These are phyloP conservation scores for Lottia gigantea DNA, from an alignment of 2,888 invertebrate genomes.

Conservation along the genomic window DNA sequence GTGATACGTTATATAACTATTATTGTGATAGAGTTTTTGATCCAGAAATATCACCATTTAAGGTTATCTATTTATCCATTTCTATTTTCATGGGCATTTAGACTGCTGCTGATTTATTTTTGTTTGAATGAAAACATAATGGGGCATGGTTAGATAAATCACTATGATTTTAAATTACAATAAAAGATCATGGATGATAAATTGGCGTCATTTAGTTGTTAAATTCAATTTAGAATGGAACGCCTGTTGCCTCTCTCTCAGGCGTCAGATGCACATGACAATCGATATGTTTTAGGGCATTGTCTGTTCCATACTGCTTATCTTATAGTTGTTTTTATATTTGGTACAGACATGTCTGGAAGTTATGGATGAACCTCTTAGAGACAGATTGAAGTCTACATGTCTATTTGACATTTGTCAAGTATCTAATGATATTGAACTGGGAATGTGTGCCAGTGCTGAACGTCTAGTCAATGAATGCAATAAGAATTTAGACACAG, in stretches of 20 bases:
- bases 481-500: background rate
- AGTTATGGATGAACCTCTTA: background rate
- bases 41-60: constrained; percentile 32
- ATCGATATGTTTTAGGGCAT: no score
- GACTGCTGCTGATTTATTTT: no score
- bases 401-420: constrained; percentile 4
- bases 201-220: no score
- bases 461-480: background rate
- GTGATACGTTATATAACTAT: constrained; percentile 23
- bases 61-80: constrained; percentile 32
- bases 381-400: background rate
- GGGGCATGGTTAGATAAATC: no score
- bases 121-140: no score
- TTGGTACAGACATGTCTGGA: background rate
- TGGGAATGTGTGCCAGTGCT: constrained; percentile 2
- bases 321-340: no score
- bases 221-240: no score
- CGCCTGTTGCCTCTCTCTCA: no score
- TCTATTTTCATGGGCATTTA: background rate
- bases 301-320: no score
- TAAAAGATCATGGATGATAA: no score
- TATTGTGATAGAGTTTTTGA: constrained; percentile 40
- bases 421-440: constrained; percentile 2
- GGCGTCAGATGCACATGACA: no score
- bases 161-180: no score